Evolutionary conservation across 2,113 vertebrate genomes (phyloP).

Genomic region (Gorsachius goisagi): DNA sequence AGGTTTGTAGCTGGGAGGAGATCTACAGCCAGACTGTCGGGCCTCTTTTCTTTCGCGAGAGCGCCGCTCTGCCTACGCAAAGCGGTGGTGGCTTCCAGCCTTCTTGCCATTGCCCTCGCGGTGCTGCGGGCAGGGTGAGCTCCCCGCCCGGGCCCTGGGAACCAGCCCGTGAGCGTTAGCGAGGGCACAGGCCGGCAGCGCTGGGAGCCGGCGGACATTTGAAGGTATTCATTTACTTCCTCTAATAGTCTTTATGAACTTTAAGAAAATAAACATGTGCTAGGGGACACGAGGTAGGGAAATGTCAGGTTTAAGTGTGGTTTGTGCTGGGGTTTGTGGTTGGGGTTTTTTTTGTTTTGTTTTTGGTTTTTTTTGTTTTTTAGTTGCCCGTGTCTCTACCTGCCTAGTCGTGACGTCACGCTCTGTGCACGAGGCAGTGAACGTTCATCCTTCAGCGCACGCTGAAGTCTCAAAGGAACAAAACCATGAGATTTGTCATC

Average conservation of each 20-base stretch:
- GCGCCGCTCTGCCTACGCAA: neutral
- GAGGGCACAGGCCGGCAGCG: conserved; percentile 31
- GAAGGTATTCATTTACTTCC: conserved; percentile 71
- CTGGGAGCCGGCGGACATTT: conserved; percentile 53
- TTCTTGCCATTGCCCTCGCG: neutral
- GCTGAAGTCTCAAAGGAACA: conserved; percentile 17
- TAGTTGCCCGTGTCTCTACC: conserved; percentile 69
- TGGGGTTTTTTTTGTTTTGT: too few species aligned
- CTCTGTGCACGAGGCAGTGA: conserved; percentile 29
- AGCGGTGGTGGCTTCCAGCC: neutral
- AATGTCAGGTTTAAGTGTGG: conserved; percentile 69
- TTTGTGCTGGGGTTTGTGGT: neutral
- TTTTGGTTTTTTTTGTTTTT: neutral
- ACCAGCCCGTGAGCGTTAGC: conserved; percentile 40
- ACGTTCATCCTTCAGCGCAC: conserved; percentile 31
- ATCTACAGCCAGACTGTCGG: neutral
- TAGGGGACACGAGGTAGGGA: conserved; percentile 57
- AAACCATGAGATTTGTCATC: conserved; percentile 16
- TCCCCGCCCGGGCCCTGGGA: conserved; percentile 49
- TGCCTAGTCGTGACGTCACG: conserved; percentile 53
- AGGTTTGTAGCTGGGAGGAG: neutral
- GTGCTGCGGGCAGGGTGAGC: conserved; percentile 38
- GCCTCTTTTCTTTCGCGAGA: neutral
- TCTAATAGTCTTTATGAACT: conserved; percentile 72
- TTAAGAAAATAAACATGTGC: conserved; percentile 69